phyloP scores from a whole-genome alignment of 2,113 vertebrate species.

The Cynocephalus volans region DNA sequence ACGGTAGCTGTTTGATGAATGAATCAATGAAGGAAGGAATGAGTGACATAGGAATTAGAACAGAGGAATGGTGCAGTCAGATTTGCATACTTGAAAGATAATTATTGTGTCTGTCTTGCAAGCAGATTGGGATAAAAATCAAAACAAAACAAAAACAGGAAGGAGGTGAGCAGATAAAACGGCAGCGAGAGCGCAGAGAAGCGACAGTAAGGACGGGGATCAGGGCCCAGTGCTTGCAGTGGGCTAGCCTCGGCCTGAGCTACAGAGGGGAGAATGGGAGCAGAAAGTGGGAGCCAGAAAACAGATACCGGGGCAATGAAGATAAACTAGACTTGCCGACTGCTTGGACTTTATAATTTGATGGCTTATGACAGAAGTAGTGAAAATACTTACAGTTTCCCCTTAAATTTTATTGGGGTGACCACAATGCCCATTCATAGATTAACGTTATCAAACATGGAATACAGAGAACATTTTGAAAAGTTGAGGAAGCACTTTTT shows the following conservation, averaged over 20 bases:
- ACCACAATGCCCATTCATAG: background rate
- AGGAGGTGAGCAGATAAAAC: background rate
- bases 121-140: too few relatives aligned
- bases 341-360: background rate
- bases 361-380: background rate
- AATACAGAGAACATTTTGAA: background rate
- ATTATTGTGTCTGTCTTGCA: background rate
- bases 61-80: background rate
- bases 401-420: background rate
- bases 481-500: background rate
- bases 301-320: background rate
- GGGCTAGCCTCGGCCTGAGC: too few relatives aligned
- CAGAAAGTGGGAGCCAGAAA: background rate
- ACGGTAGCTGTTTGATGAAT: background rate
- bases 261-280: accelerated
- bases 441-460: background rate
- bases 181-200: background rate
- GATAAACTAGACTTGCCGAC: background rate
- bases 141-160: background rate
- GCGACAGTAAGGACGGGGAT: accelerated
- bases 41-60: background rate
- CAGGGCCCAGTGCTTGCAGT: accelerated
- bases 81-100: background rate
- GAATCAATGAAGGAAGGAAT: background rate
- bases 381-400: background rate